These are phyloP conservation scores for Mixornis gularis DNA, from an alignment of 2,113 vertebrate species.

Conservation along the genomic window DNA sequence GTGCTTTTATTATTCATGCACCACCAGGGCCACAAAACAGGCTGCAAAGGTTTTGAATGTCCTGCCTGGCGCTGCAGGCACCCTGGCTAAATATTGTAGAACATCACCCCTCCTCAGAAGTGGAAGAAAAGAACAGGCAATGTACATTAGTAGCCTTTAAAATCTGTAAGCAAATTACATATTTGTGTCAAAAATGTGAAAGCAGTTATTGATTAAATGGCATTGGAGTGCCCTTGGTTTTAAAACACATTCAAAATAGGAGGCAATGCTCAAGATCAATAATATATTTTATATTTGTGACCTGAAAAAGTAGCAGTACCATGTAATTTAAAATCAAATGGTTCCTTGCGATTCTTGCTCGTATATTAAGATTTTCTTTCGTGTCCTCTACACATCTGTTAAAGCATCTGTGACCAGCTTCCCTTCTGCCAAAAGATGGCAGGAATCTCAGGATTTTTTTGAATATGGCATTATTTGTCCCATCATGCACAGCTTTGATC, in stretches of 20 bases:
- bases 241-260: constrained; percentile 59
- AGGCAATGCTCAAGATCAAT: constrained; percentile 50
- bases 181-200: constrained; percentile 25
- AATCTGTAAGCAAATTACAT: constrained; percentile 41
- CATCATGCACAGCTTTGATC: not conserved
- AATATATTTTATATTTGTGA: constrained; percentile 58
- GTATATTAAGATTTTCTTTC: not conserved
- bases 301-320: constrained; percentile 17
- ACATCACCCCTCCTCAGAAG: not conserved
- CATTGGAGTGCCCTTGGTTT: constrained; percentile 48
- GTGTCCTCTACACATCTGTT: not conserved
- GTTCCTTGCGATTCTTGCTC: not conserved
- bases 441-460: not conserved
- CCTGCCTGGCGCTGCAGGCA: not conserved
- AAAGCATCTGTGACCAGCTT: not conserved
- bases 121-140: constrained; percentile 1
- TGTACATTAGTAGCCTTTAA: constrained; percentile 17
- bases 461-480: not conserved
- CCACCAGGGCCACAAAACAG: not conserved
- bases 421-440: not conserved
- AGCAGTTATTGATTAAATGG: constrained; percentile 63
- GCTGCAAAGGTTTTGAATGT: not conserved
- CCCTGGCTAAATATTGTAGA: not conserved
- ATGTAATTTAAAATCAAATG: constrained; percentile 18
- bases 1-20: not conserved